phyloP scores from a whole-genome alignment of 2,888 invertebrate genomes.

The Drosophila prostipennis region DNA sequence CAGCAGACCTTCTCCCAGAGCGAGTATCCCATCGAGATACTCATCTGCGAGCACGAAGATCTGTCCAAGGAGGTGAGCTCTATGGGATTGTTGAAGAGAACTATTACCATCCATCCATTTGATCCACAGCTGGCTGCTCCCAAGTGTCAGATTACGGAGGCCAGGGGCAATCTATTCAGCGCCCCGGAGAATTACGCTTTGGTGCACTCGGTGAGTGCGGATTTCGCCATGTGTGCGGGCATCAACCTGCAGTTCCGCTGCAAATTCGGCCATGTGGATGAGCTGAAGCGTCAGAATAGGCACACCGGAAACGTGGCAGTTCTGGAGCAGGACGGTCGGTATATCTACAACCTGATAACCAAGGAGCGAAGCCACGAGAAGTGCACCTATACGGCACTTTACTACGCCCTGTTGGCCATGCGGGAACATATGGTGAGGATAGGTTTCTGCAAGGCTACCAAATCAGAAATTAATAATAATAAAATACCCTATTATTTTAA shows the following conservation, averaged over 20 bases:
- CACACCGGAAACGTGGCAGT: constrained; percentile 85
- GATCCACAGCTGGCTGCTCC: constrained; percentile 61
- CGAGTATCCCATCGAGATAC: constrained; percentile 76
- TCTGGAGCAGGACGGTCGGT: constrained; percentile 84
- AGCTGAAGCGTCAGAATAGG: constrained; percentile 79
- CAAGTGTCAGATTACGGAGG: constrained; percentile 82
- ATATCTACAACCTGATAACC: constrained; percentile 87
- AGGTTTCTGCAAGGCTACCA: no score
- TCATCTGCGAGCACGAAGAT: constrained; percentile 74
- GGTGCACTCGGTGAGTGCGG: constrained; percentile 86
- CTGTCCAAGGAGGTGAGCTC: constrained; percentile 55
- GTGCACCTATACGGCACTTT: constrained; percentile 85
- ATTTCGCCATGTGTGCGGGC: constrained; percentile 86
- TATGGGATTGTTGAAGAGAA: background rate
- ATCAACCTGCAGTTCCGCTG: constrained; percentile 85
- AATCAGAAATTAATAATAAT: no score
- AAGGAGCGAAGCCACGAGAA: constrained; percentile 85
- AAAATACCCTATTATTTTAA: background rate
- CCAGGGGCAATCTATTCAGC: constrained; percentile 85
- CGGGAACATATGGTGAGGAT: constrained; percentile 81
- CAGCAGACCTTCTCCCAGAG: constrained; percentile 70
- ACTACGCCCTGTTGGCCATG: constrained; percentile 84
- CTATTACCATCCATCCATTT: constrained; percentile 3
- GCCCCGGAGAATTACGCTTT: constrained; percentile 85
- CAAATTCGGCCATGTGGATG: constrained; percentile 76